Percentiles rank a stretch among this genome's conserved stretches.
phyloP scores from a whole-genome alignment of 30 jellyfish, hydroid and myxozoan genomes.

The Clytia hemisphaerica region DNA sequence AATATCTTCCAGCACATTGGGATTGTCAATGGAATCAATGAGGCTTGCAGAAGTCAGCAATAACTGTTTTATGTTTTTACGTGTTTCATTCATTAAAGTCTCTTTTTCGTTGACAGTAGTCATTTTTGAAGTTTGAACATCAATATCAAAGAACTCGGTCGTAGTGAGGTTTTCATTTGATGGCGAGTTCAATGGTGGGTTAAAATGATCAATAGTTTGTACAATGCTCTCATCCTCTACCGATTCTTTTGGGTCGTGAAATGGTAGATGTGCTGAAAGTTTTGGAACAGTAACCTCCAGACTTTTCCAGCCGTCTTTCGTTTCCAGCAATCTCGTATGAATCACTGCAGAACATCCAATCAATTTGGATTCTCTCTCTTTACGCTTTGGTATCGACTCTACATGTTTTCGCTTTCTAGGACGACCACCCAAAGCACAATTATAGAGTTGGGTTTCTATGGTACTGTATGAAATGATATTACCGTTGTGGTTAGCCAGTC shows the following conservation, averaged over 20 bases:
- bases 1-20: slow-evolving; percentile 44
- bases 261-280: slow-evolving; percentile 81
- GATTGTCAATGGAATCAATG: slow-evolving; percentile 43
- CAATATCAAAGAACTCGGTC: slow-evolving; percentile 33
- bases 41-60: slow-evolving; percentile 56
- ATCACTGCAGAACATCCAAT: slow-evolving; percentile 97
- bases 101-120: not conserved
- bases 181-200: not conserved
- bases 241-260: slow-evolving; percentile 74
- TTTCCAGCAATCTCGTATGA: slow-evolving; percentile 88
- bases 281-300: slow-evolving; percentile 94
- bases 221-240: slow-evolving; percentile 29
- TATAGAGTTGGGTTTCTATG: slow-evolving; percentile 86
- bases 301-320: slow-evolving; percentile 90
- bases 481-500: slow-evolving; percentile 96
- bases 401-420: slow-evolving; percentile 82
- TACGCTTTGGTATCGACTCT: slow-evolving; percentile 81
- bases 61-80: slow-evolving; percentile 42
- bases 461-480: slow-evolving; percentile 84
- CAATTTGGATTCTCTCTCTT: slow-evolving; percentile 91
- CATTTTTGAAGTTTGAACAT: slow-evolving; percentile 17
- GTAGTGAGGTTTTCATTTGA: slow-evolving; percentile 1
- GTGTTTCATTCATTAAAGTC: slow-evolving; percentile 16
- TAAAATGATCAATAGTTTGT: slow-evolving; percentile 6
- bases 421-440: slow-evolving; percentile 96